Evolutionary conservation across 2,113 vertebrate genomes (phyloP), one percentile per base, ranked within the genome.

Genomic region (Chionis minor): DNA sequence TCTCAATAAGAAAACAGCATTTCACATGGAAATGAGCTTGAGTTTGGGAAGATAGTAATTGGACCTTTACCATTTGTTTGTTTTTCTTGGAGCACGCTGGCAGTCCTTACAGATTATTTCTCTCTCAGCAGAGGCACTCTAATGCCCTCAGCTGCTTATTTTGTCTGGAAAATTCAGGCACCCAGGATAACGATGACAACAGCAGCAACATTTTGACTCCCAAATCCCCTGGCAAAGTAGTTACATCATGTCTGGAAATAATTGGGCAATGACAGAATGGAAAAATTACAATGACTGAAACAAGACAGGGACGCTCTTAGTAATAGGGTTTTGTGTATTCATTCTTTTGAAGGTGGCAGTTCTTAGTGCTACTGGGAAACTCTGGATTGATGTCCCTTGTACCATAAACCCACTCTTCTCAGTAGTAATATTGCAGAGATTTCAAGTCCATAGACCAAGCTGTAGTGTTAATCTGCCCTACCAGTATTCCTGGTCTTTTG

Each of bases 221-320:
- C 89, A 97, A 95, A 97, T 97, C 78, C 95, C 58, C 78, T 95
- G 84, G 89, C 91, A 95, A 97, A 96, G 85, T 95, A 89, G 81
- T 97, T 97, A 90, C 92, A 90, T 96, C 91, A 96, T 91, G 92
- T 96, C 96, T 97, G 86, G 89, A 95, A 95, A 97, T 97, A 97
- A 91, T n/a, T 95, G 91, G 91, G 71, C 89, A 94, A 24, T 97
- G 96, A 96, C 89, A 92, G 95, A 91, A 96, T 97, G 95, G 96
- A 97, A 97, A 97, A 91, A 82, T 94, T 85, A 33, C 45, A 87
- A 63, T 91, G 91, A 88, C 81, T 94, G 62, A 82, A 92, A 95
- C 45, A 96, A 88, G 94, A 80, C 21, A 85, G 77, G 54, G 91
- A 84, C 0, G 9, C 70, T 87, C 27, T 77, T 89, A 79, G 40